phyloP scores from a whole-genome alignment of 2,797 vertebrate species.

The Microctenopoma lineatum region DNA sequence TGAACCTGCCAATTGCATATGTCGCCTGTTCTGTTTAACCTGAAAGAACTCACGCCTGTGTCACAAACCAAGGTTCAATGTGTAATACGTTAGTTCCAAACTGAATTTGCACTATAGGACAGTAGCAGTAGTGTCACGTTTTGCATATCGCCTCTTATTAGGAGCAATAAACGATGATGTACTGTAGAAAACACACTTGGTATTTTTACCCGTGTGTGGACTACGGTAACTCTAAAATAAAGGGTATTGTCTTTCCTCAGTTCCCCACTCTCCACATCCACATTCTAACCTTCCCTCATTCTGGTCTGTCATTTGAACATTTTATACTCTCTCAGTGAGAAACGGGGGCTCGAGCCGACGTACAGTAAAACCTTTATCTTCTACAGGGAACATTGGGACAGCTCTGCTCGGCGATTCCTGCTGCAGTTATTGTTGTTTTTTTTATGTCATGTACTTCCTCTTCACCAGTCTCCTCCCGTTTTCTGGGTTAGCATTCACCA shows the following conservation, averaged over 20 bases:
- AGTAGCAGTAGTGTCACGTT: too few species aligned
- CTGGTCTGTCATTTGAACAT: constrained; percentile 43
- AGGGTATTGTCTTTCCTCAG: constrained; percentile 34
- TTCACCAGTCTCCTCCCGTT: constrained; percentile 56
- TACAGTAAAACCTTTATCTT: constrained; percentile 61
- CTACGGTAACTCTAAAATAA: constrained; percentile 55
- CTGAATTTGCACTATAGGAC: constrained; percentile 32
- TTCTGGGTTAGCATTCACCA: constrained; percentile 92
- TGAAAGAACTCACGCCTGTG: constrained; percentile 45
- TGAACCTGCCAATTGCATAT: constrained; percentile 70
- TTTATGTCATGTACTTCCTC: constrained; percentile 49
- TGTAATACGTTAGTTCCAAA: constrained; percentile 13
- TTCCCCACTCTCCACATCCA: constrained; percentile 28
- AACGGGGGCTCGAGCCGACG: constrained; percentile 49
- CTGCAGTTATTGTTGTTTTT: constrained; percentile 42
- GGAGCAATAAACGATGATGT: neutral
- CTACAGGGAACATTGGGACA: constrained; percentile 43
- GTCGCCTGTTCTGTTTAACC: constrained; percentile 54
- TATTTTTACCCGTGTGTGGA: constrained; percentile 32
- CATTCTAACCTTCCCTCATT: constrained; percentile 38
- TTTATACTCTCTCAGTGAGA: constrained; percentile 39
- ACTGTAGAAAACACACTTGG: constrained; percentile 53
- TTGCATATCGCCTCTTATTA: constrained; percentile 72
- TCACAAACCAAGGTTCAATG: constrained; percentile 5
- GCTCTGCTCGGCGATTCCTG: constrained; percentile 51